Evolutionary conservation across 2,797 vertebrate species (phyloP), one percentile per base, ranked within the genome.

Genomic region (Neopelma chrysocephalum): DNA sequence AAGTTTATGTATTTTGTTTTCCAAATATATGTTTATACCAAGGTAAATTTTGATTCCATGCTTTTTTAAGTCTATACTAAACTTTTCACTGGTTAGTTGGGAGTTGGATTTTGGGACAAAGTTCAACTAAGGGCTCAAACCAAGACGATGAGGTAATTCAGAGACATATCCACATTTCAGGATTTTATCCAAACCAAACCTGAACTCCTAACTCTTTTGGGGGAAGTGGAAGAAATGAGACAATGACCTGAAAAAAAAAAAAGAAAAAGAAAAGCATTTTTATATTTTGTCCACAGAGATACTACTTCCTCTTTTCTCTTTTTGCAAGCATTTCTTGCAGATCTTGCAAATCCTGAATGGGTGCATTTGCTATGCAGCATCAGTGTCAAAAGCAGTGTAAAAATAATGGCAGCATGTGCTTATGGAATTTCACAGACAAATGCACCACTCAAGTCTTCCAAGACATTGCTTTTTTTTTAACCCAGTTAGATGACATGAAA

Each of bases 181-280:
- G 91, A 96, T 87, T 96, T 86, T 78, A 94, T 93, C 92, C 91
- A 96, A 95, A 87, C 84, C 75, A 96, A 96, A 95, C 61, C 79
- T 93, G 81, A 94, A 75, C 82, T 87, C 64, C 48, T 80, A 82
- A 70, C 34, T 65, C 38, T 82, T 87, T 51, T 76, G 51, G 51
- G 38, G 58, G 45, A 27, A 34, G 25, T 7, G 10, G 15, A 42
- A 77, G 31, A 75, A 83, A 92, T 45, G n/a, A 76, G 36, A 62
- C 15, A 20, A 11, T 29, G 14, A 89, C 66, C 9, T 29, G 14
- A 29, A 48, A 40, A 16, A 42, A 42, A 15, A 29, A 32, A 16
- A 18, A 6, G 2, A 3, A 11, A 31, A 40, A 31, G 4, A 36
- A 54, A 82, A 70, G 3, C 2, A 40, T 64, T 73, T 89, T 48